Evolutionary conservation across 2,113 vertebrate genomes (phyloP).

Genomic region (Micronisus gabar): DNA sequence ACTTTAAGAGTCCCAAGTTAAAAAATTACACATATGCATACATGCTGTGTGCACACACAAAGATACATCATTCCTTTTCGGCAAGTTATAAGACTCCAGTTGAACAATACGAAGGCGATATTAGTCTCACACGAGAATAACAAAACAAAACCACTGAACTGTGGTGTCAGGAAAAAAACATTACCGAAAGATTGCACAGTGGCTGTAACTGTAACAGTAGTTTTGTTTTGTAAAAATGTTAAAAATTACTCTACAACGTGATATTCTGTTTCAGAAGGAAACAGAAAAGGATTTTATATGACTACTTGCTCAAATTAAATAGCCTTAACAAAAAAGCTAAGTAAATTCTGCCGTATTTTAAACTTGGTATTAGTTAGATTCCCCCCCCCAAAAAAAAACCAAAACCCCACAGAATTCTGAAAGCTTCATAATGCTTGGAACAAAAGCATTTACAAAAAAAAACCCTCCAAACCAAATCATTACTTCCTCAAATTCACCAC

Average conservation of each 20-base stretch:
- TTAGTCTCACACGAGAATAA: neutral
- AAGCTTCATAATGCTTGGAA: neutral
- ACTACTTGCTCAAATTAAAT: neutral
- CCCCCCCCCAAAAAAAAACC: rapidly evolving
- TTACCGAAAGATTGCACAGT: neutral
- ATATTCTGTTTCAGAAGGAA: neutral
- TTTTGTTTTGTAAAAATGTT: neutral
- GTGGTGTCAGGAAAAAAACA: neutral
- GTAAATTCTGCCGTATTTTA: neutral
- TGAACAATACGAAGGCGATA: neutral
- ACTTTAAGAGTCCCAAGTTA: neutral
- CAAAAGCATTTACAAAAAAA: neutral
- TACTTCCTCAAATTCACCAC: neutral
- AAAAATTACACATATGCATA: neutral
- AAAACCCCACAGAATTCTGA: neutral
- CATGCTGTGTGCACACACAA: neutral
- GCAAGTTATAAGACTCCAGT: neutral
- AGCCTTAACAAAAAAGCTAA: neutral
- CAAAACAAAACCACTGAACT: neutral
- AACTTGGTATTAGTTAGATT: neutral
- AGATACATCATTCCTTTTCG: neutral
- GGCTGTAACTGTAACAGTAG: neutral
- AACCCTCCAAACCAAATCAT: neutral
- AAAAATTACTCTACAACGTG: neutral
- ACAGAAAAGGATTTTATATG: neutral